Percentiles rank a stretch among this genome's conserved stretches.
Evolutionary conservation across 2,888 invertebrate species (phyloP).

Genomic region (Andricus curvator): DNA sequence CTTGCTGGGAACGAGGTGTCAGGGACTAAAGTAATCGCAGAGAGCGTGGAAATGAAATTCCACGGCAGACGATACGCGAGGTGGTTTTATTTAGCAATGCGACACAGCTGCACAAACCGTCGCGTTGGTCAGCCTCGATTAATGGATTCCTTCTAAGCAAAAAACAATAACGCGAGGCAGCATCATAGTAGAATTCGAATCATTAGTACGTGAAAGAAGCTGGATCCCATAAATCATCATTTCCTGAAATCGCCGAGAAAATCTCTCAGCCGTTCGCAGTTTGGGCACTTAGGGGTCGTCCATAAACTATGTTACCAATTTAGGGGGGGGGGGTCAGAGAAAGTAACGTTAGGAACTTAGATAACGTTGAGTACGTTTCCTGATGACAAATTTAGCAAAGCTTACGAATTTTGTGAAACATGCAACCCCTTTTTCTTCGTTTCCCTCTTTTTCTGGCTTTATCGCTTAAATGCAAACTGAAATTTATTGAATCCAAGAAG

Average conservation of each 20-base stretch:
- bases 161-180: neutral
- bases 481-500: too few relatives aligned
- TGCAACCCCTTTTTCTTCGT: too few relatives aligned
- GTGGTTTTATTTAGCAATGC: slow-evolving; percentile 29
- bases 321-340: too few relatives aligned
- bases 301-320: too few relatives aligned
- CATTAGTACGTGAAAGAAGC: neutral
- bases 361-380: too few relatives aligned
- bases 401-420: too few relatives aligned
- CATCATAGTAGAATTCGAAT: neutral
- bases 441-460: too few relatives aligned
- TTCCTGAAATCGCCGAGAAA: neutral
- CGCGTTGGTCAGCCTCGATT: slow-evolving; percentile 30
- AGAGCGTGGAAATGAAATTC: slow-evolving; percentile 40
- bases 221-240: neutral
- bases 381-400: too few relatives aligned
- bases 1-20: slow-evolving; percentile 18
- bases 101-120: slow-evolving; percentile 25
- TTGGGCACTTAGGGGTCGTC: too few relatives aligned
- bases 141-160: neutral
- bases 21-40: slow-evolving; percentile 31
- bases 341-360: too few relatives aligned
- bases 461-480: too few relatives aligned
- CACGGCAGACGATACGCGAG: slow-evolving; percentile 30
- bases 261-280: too few relatives aligned